Evolutionary conservation across 2,113 vertebrate genomes (phyloP).

Genomic region (Dolichotis patagonum): DNA sequence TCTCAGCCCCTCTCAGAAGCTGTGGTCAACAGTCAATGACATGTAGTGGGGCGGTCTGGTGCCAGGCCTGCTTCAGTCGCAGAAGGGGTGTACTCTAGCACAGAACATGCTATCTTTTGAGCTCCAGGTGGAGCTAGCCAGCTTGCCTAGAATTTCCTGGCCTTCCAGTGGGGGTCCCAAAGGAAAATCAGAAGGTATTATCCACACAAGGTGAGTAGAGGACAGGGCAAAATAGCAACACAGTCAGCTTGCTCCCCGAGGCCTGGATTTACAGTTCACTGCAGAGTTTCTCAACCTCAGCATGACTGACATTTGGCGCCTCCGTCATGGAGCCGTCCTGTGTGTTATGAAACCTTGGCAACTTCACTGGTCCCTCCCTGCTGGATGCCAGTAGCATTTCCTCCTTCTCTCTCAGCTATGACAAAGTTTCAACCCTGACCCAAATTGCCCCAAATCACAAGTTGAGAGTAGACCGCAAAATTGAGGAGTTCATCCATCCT

Average conservation of each 20-base stretch:
- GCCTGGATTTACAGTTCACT: neutral
- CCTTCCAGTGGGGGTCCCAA: neutral
- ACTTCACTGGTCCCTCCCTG: no score
- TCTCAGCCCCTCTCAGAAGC: neutral
- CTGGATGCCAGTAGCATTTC: neutral
- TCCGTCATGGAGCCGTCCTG: neutral
- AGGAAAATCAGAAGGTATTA: neutral
- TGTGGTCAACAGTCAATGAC: neutral
- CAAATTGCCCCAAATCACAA: no score
- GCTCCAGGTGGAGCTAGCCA: no score
- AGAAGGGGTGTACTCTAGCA: neutral
- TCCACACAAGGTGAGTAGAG: neutral
- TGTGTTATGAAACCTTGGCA: neutral
- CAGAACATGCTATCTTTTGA: neutral
- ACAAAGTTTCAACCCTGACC: neutral
- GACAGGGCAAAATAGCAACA: neutral
- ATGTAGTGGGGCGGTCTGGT: neutral
- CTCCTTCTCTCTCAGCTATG: no score
- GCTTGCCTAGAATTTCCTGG: fast-evolving
- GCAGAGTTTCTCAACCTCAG: neutral
- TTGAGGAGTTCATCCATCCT: neutral
- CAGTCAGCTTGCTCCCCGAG: neutral
- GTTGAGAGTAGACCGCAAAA: neutral
- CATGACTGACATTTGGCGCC: neutral
- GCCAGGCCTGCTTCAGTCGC: neutral